A percentile compares a stretch with the other conserved stretches of the same genome.
Conservation (phyloP, 1,140 invertebrate genomes). For the Chlorops oryzae region DNA sequence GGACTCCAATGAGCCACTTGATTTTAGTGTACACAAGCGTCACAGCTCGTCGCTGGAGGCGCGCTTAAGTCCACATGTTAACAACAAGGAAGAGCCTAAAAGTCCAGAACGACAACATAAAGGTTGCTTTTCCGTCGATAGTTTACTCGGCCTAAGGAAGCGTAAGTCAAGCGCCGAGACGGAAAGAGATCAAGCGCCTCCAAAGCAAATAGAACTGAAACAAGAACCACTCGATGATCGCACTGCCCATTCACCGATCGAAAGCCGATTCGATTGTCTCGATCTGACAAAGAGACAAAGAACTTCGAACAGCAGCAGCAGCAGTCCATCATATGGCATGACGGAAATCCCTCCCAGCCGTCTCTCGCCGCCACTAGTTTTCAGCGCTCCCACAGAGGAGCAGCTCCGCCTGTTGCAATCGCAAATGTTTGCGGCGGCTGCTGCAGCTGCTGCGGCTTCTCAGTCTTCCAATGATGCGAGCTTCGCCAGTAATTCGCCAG, state of each 20-base stretch:
- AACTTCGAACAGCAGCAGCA: no score
- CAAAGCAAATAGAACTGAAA: slow-evolving; percentile 31
- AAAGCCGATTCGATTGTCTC: slow-evolving; percentile 10
- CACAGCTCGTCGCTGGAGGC: slow-evolving; percentile 2
- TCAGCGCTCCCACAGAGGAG: slow-evolving; percentile 24
- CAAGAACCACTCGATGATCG: slow-evolving; percentile 16
- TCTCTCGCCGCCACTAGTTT: not conserved
- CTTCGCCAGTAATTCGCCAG: not conserved
- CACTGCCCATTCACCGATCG: slow-evolving; percentile 10
- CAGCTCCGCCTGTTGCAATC: slow-evolving; percentile 35
- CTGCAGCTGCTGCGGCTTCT: slow-evolving; percentile 29
- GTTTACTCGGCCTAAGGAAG: slow-evolving; percentile 33
- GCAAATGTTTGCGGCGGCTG: slow-evolving; percentile 43
- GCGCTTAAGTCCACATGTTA: slow-evolving; percentile 1
- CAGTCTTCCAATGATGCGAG: slow-evolving; percentile 6
- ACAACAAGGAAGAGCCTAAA: not conserved
- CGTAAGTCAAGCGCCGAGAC: slow-evolving; percentile 22
- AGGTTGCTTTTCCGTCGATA: slow-evolving; percentile 36
- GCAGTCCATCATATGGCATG: not conserved
- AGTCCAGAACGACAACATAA: slow-evolving; percentile 4
- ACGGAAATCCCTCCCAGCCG: not conserved
- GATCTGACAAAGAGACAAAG: slow-evolving; percentile 23
- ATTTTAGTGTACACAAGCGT: slow-evolving; percentile 41
- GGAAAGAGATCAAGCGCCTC: slow-evolving; percentile 9
- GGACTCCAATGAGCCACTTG: slow-evolving; percentile 29